Evolutionary conservation across 2,888 invertebrate species (phyloP).

Genomic region (Chloromyia formosa): DNA sequence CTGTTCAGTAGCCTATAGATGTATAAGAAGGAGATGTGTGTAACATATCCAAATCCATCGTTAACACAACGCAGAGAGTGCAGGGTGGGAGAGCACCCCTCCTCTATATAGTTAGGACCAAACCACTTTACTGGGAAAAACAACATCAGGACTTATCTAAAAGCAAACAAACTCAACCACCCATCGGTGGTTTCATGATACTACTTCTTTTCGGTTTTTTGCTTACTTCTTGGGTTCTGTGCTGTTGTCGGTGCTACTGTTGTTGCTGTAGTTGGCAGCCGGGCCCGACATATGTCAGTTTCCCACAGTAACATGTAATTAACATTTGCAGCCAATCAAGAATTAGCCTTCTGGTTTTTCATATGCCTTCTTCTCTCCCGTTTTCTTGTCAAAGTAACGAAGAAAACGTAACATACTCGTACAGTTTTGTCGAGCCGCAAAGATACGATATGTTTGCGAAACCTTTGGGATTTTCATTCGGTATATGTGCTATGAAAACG

Average conservation of each 20-base stretch:
- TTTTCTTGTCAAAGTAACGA: background rate
- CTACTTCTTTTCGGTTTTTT: conserved; percentile 23
- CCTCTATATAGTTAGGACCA: conserved; percentile 17
- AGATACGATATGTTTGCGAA: background rate
- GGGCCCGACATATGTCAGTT: conserved; percentile 47
- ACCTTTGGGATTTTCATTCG: background rate
- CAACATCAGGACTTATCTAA: conserved; percentile 44
- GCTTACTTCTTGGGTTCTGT: no score
- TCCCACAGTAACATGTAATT: conserved; percentile 48
- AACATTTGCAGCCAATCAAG: conserved; percentile 48
- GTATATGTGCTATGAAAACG: no score
- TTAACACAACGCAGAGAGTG: background rate
- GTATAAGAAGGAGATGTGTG: conserved; percentile 1
- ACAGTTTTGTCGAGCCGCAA: background rate
- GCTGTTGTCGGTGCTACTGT: no score
- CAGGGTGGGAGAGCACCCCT: background rate
- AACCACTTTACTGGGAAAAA: conserved; percentile 40
- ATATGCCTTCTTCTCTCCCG: background rate
- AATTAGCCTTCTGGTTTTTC: conserved; percentile 45
- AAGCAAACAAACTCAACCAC: conserved; percentile 42
- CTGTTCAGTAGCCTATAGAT: background rate
- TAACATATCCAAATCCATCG: conserved; percentile 17
- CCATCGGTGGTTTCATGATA: conserved; percentile 40
- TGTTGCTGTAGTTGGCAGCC: conserved; percentile 5
- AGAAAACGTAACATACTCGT: background rate